These are phyloP conservation scores for Caenorhabditis sp. DNA, from an alignment of 2,888 invertebrate genomes.

Conservation along the genomic window DNA sequence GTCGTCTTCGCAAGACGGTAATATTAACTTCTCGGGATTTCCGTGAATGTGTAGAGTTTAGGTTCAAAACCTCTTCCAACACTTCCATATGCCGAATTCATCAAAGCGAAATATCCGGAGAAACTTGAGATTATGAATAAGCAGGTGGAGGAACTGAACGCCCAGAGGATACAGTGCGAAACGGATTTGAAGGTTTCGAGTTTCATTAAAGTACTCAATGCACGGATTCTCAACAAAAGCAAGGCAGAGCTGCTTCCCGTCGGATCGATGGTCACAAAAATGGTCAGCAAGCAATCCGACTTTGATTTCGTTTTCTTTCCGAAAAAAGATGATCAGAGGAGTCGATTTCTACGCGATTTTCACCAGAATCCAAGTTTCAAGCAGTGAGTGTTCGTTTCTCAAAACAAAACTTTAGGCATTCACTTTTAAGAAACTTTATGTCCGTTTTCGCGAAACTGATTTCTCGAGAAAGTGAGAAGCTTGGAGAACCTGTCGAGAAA, in stretches of 20 bases:
- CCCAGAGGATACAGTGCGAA: constrained; percentile 30
- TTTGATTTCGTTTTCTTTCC: constrained; percentile 63
- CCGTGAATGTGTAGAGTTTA: background rate
- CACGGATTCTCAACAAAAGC: constrained; percentile 40
- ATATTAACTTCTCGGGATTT: background rate
- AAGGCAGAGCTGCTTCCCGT: constrained; percentile 45
- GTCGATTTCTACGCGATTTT: constrained; percentile 67
- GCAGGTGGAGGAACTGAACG: constrained; percentile 37
- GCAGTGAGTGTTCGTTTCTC: constrained; percentile 36
- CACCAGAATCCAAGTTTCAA: constrained; percentile 68
- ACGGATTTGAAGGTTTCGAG: constrained; percentile 24
- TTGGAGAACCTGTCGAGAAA: constrained; percentile 56
- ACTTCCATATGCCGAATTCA: constrained; percentile 35
- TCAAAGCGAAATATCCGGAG: constrained; percentile 45
- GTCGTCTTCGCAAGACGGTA: constrained; percentile 51
- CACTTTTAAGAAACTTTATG: constrained; percentile 61
- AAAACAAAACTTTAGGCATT: background rate
- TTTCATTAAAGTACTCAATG: constrained; percentile 40
- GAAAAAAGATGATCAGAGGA: constrained; percentile 26
- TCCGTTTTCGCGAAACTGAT: constrained; percentile 52
- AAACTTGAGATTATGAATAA: constrained; percentile 31
- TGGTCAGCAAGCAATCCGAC: constrained; percentile 58
- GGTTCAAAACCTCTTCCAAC: constrained; percentile 24
- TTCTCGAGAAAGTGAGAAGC: constrained; percentile 53
- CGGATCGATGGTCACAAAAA: constrained; percentile 61